These are phyloP conservation scores for Octodon degus DNA, from an alignment of 2,113 vertebrate species.

Conservation along the genomic window DNA sequence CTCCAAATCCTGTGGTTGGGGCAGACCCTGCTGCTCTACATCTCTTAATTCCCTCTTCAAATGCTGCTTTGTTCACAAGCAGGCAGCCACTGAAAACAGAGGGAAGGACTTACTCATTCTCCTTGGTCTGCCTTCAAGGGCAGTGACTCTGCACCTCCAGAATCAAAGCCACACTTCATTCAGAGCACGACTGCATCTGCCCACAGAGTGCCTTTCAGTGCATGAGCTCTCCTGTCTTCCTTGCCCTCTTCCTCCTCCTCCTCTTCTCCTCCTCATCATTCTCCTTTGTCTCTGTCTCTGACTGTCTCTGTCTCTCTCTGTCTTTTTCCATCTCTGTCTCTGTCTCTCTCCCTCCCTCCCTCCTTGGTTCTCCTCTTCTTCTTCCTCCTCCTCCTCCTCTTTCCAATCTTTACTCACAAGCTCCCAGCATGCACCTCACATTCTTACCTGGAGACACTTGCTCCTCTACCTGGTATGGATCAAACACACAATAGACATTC, in stretches of 20 bases:
- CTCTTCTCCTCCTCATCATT: accelerated
- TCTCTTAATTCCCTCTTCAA: background rate
- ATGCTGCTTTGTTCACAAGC: accelerated
- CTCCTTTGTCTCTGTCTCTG: accelerated
- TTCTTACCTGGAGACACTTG: background rate
- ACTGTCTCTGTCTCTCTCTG: accelerated
- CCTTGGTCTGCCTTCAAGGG: slow-evolving; percentile 53
- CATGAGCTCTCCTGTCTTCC: background rate
- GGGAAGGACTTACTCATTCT: background rate
- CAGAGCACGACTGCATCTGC: background rate
- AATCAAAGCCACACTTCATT: background rate
- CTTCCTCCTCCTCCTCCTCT: background rate
- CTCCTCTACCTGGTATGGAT: background rate
- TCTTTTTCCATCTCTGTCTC: background rate
- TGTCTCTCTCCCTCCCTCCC: background rate
- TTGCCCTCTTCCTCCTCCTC: accelerated
- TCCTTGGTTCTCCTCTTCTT: background rate
- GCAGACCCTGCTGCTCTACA: background rate
- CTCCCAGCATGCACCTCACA: background rate
- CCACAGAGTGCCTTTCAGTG: background rate
- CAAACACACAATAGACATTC: background rate
- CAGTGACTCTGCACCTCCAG: background rate
- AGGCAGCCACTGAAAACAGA: background rate
- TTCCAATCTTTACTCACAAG: background rate
- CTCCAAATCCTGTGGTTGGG: background rate